Percentiles rank a stretch among this genome's conserved stretches.
phyloP scores from a whole-genome alignment of 2,888 invertebrate species.

The Lasioglossum vierecki region DNA sequence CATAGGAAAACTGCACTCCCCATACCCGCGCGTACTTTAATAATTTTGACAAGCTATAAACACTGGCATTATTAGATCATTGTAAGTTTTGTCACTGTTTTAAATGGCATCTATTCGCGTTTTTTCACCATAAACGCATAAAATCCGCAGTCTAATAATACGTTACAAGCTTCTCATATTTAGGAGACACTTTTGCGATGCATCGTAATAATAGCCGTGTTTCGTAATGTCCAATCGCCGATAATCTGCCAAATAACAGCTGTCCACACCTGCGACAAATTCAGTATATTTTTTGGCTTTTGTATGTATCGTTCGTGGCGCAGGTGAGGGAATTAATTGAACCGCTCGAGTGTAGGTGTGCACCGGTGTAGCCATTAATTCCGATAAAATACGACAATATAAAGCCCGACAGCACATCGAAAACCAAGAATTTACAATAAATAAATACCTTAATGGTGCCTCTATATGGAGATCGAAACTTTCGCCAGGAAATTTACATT shows the following conservation, averaged over 20 bases:
- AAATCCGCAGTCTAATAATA: background rate
- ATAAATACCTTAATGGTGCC: background rate
- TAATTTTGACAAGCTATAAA: no score
- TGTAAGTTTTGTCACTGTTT: no score
- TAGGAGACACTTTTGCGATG: background rate
- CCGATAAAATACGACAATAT: constrained; percentile 30
- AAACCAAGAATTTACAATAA: background rate
- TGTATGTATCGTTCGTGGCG: constrained; percentile 9
- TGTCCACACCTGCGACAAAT: constrained; percentile 44
- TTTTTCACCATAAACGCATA: no score
- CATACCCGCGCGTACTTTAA: no score
- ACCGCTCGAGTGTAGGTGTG: constrained; percentile 34
- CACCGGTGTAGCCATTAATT: constrained; percentile 50
- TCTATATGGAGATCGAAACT: constrained; percentile 13
- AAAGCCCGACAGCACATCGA: constrained; percentile 20
- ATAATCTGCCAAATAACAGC: constrained; percentile 23
- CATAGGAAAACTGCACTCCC: no score
- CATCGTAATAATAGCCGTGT: background rate
- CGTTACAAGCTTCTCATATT: background rate
- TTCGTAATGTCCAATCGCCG: background rate
- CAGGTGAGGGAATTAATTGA: constrained; percentile 58
- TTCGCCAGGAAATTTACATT: constrained; percentile 17
- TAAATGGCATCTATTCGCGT: no score
- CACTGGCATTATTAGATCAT: no score
- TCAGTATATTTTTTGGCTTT: constrained; percentile 33